A percentile compares a stretch with the other conserved stretches of the same genome.
phyloP scores from a whole-genome alignment of 1,140 invertebrate genomes.

The Mylabris phalerata region DNA sequence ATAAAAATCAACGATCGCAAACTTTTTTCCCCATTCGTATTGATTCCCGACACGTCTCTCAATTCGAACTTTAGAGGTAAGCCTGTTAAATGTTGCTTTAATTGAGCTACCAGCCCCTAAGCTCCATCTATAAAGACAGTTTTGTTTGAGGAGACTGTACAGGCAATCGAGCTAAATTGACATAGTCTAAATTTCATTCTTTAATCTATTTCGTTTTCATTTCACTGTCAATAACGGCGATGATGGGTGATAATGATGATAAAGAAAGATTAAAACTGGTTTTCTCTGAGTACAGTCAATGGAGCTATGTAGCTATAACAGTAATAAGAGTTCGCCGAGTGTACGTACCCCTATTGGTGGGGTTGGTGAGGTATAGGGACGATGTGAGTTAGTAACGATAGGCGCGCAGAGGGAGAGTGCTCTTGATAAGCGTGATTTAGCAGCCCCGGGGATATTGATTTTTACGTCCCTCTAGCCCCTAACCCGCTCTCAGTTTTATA shows the following conservation, averaged over 20 bases:
- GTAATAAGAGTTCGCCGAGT: slow-evolving; percentile 24
- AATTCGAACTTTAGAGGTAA: too few relatives aligned
- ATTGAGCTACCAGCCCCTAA: too few relatives aligned
- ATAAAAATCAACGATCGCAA: too few relatives aligned
- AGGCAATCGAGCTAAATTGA: slow-evolving; percentile 19
- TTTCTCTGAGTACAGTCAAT: too few relatives aligned
- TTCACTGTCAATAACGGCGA: slow-evolving; percentile 43
- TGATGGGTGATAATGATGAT: slow-evolving; percentile 37
- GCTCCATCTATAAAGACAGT: not conserved
- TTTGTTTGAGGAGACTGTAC: not conserved
- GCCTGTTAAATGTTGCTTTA: too few relatives aligned
- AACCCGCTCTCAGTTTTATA: slow-evolving; percentile 46
- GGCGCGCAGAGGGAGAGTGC: slow-evolving; percentile 50
- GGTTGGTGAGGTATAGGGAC: slow-evolving; percentile 37
- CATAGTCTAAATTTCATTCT: slow-evolving; percentile 46
- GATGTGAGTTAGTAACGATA: slow-evolving; percentile 19
- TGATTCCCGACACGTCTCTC: too few relatives aligned
- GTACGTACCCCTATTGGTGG: slow-evolving; percentile 32
- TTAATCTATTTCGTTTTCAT: slow-evolving; percentile 43
- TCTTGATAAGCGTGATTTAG: slow-evolving; percentile 67
- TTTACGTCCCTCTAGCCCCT: slow-evolving; percentile 46
- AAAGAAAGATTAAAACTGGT: too few relatives aligned
- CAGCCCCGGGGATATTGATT: slow-evolving; percentile 65
- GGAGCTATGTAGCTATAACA: too few relatives aligned
- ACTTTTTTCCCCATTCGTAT: too few relatives aligned